Evolutionary conservation across 2,888 invertebrate genomes (phyloP).

Genomic region (Aporophyla nigra): DNA sequence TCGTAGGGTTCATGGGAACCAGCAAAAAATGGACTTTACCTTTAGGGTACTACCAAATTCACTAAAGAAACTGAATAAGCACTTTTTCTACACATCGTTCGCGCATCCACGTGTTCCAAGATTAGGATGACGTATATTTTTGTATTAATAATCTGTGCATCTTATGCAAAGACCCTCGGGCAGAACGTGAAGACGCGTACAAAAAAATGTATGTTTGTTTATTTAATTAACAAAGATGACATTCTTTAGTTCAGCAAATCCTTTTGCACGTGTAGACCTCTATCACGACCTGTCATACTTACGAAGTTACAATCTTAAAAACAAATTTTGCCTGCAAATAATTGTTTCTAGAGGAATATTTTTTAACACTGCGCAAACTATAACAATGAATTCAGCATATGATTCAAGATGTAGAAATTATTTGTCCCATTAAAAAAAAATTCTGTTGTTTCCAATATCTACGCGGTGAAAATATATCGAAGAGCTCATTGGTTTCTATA

Average conservation of each 20-base stretch:
- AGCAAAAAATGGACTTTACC: conserved; percentile 88
- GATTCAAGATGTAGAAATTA: too few species aligned
- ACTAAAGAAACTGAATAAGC: conserved; percentile 88
- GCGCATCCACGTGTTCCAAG: conserved; percentile 87
- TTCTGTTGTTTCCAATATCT: too few species aligned
- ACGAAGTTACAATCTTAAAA: conserved; percentile 22
- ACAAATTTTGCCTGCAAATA: neutral
- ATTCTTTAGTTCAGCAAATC: conserved; percentile 44
- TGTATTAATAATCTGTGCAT: conserved; percentile 81
- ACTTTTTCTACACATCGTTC: conserved; percentile 84
- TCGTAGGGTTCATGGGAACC: conserved; percentile 90
- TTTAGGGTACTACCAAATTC: conserved; percentile 81
- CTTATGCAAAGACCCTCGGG: conserved; percentile 75
- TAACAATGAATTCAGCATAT: too few species aligned
- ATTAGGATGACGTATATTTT: conserved; percentile 79
- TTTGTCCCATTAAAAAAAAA: too few species aligned
- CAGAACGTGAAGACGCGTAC: conserved; percentile 30
- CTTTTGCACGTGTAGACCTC: conserved; percentile 38
- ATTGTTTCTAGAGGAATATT: neutral
- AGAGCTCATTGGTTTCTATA: too few species aligned
- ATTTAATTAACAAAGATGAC: conserved; percentile 66
- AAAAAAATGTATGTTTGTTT: conserved; percentile 68
- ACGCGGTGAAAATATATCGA: too few species aligned
- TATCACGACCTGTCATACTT: conserved; percentile 22
- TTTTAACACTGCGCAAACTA: too few species aligned